A percentile compares a stretch with the other conserved stretches of the same genome.
phyloP scores from a whole-genome alignment of 2,888 invertebrate genomes.

The Hirtodrosophila histrioides region DNA sequence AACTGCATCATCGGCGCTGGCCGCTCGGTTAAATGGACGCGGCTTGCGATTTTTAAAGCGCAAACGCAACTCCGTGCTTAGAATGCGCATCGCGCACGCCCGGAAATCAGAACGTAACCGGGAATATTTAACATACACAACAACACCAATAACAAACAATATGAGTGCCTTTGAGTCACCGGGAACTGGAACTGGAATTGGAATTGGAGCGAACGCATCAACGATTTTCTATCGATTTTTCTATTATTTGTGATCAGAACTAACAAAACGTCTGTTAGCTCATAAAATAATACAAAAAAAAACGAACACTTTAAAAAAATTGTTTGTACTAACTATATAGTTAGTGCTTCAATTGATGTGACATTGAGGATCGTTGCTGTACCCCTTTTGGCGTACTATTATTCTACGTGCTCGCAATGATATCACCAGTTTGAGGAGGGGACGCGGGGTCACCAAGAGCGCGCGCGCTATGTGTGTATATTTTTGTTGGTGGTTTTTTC shows the following conservation, averaged over 20 bases:
- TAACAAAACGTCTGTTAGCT: background rate
- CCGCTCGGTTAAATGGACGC: slow-evolving; percentile 74
- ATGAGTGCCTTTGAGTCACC: slow-evolving; percentile 8
- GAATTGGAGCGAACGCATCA: slow-evolving; percentile 49
- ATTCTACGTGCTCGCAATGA: slow-evolving; percentile 21
- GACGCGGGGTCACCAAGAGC: slow-evolving; percentile 11
- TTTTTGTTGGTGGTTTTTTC: slow-evolving; percentile 6
- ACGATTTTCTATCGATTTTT: slow-evolving; percentile 40
- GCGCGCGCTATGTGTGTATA: slow-evolving; percentile 4
- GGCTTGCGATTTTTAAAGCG: slow-evolving; percentile 77
- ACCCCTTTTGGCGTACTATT: background rate
- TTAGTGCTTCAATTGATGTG: slow-evolving; percentile 33
- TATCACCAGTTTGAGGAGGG: slow-evolving; percentile 31
- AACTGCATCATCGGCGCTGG: slow-evolving; percentile 71
- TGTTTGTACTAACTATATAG: background rate
- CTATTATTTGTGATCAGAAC: slow-evolving; percentile 9
- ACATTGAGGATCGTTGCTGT: slow-evolving; percentile 45
- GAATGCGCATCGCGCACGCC: slow-evolving; percentile 65
- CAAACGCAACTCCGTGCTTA: slow-evolving; percentile 74
- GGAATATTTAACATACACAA: no score
- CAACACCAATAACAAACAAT: no score
- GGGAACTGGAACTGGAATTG: slow-evolving; percentile 28
- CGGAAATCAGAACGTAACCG: background rate
- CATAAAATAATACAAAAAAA: slow-evolving; percentile 1
- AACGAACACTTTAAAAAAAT: background rate